phyloP scores from a whole-genome alignment of 2,113 vertebrate species.

The Seriola quinqueradiata region DNA sequence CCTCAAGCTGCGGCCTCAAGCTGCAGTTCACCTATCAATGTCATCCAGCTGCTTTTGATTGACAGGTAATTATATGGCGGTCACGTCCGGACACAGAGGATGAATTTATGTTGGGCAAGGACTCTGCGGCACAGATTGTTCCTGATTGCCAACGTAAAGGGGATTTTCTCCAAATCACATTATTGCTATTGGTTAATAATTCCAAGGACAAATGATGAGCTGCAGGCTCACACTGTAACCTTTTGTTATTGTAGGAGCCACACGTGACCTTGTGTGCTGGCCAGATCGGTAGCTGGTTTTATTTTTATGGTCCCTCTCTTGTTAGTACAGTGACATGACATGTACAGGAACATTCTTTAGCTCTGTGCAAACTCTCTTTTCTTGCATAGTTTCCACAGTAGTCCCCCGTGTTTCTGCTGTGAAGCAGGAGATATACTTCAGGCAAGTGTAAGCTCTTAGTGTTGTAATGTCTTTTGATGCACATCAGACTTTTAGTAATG shows the following conservation, averaged over 20 bases:
- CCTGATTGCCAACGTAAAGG: constrained; percentile 54
- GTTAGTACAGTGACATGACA: neutral
- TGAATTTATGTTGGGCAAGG: constrained; percentile 56
- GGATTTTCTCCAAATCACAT: constrained; percentile 71
- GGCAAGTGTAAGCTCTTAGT: constrained; percentile 10
- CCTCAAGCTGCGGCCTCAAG: constrained; percentile 49
- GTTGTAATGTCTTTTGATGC: constrained; percentile 4
- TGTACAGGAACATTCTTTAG: constrained; percentile 17
- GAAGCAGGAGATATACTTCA: neutral
- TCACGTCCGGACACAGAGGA: constrained; percentile 43
- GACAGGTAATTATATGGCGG: constrained; percentile 67
- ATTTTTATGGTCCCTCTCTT: constrained; percentile 3
- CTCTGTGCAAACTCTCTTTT: neutral
- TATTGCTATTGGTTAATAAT: constrained; percentile 63
- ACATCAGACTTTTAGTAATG: neutral
- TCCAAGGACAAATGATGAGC: constrained; percentile 42
- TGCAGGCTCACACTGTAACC: constrained; percentile 14
- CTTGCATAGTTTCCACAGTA: neutral
- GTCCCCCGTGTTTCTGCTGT: neutral
- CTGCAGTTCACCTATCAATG: constrained; percentile 66
- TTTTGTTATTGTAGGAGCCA: constrained; percentile 42
- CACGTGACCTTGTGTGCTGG: constrained; percentile 20
- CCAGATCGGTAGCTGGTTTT: constrained; percentile 20
- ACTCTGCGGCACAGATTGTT: constrained; percentile 48
- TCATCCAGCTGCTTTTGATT: constrained; percentile 65